A percentile compares a stretch with the other conserved stretches of the same genome.
Conservation (phyloP, 2,113 vertebrate species). For the Menidia beryllina region DNA sequence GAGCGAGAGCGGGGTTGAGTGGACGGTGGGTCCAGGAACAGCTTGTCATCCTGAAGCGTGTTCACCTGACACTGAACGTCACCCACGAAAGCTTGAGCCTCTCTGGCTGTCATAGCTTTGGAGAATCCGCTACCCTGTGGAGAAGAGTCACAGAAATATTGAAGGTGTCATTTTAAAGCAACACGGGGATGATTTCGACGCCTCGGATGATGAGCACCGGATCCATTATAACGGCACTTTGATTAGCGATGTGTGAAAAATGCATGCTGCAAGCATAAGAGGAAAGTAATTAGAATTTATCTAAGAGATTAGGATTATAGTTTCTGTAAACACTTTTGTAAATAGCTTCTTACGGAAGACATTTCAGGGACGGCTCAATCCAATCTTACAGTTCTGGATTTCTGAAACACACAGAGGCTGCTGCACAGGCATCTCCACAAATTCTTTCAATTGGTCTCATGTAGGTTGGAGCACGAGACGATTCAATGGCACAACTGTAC, state of each 20-base stretch:
- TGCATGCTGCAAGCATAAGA: constrained; percentile 18
- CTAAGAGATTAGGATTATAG: constrained; percentile 51
- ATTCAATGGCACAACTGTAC: no score
- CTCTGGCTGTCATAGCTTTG: constrained; percentile 92
- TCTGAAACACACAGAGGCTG: no score
- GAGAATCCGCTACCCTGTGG: constrained; percentile 90
- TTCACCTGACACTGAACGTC: constrained; percentile 88
- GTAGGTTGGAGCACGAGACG: constrained; percentile 8
- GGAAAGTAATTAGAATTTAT: constrained; percentile 62
- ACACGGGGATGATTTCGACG: constrained; percentile 8
- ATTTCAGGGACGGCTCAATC: not conserved
- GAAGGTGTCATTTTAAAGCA: constrained; percentile 5
- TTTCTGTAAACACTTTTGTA: constrained; percentile 27
- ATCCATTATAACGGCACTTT: constrained; percentile 33
- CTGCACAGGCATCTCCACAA: constrained; percentile 7
- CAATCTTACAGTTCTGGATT: constrained; percentile 15
- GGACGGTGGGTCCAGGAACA: constrained; percentile 91
- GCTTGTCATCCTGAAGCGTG: constrained; percentile 89
- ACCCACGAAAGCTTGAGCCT: constrained; percentile 93
- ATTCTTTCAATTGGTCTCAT: constrained; percentile 50
- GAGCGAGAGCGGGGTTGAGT: constrained; percentile 83
- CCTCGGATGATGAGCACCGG: constrained; percentile 17
- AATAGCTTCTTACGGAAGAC: constrained; percentile 29
- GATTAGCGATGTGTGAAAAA: constrained; percentile 36
- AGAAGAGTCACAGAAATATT: constrained; percentile 20